These are phyloP conservation scores for Gadus macrocephalus DNA, from an alignment of 2,113 vertebrate genomes.

Conservation along the genomic window DNA sequence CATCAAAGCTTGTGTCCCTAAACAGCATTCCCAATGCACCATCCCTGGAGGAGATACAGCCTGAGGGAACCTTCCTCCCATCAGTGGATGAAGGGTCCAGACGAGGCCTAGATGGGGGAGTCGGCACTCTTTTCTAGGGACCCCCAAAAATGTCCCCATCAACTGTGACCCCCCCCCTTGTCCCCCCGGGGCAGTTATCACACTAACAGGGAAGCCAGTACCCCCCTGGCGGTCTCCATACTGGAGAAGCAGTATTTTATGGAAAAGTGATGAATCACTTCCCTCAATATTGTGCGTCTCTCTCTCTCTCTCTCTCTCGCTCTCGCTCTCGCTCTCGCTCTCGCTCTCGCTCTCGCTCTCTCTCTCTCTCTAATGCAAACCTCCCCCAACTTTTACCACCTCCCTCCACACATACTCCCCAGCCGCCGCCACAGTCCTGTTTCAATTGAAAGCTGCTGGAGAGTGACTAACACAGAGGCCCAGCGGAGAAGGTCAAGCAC, in stretches of 20 bases:
- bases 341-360: conserved; percentile 9
- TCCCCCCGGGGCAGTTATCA: conserved; percentile 3
- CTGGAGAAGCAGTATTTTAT: background rate
- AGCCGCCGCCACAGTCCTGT: conserved; percentile 32
- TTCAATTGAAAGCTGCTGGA: conserved; percentile 58
- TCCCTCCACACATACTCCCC: conserved; percentile 22
- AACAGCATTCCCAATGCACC: no score
- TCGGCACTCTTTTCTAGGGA: conserved; percentile 18
- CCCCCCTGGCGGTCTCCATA: conserved; percentile 5
- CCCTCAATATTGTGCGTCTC: background rate
- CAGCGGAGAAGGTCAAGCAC: conserved; percentile 61
- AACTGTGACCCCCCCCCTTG: conserved; percentile 9
- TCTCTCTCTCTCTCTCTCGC: conserved; percentile 3
- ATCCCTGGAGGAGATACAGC: background rate
- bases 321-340: background rate
- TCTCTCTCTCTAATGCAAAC: background rate
- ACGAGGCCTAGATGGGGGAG: conserved; percentile 15
- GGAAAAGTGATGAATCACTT: conserved; percentile 11
- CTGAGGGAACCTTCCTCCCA: background rate
- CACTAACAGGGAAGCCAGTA: background rate
- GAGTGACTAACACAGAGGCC: conserved; percentile 57
- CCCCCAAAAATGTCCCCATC: conserved; percentile 12
- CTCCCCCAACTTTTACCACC: background rate
- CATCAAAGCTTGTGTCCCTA: conserved; percentile 16
- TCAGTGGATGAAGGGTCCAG: conserved; percentile 34